Evolutionary conservation across 2,888 invertebrate genomes (phyloP), one percentile per base, ranked within the genome.

Genomic region (Lydus trimaculatus): DNA sequence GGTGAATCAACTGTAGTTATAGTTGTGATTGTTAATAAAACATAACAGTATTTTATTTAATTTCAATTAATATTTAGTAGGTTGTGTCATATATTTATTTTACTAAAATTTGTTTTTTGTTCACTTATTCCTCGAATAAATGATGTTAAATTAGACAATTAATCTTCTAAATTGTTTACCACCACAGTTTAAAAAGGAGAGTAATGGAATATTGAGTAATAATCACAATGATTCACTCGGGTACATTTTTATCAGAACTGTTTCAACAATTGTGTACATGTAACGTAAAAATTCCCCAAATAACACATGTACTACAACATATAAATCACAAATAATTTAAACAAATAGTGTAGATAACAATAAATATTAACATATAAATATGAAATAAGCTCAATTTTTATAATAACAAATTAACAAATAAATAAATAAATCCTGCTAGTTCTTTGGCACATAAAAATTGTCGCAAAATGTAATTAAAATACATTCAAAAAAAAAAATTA

Each of bases 291-390:
- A 64, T 59, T 25, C 36, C 36, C 20, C 13, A 15, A 13, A 1
- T 4, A 36, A 0, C 11, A 36, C 69, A 69, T 43, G 52, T 60
- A 61, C 43, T 52, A 52, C 56, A 58, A 66, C 64, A 70, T 61
- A 66, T 64, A 70, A 70, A 70, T 69, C 56, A 69, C 69, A 69
- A 69, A 66, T 61, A 68, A 17, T 33, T 59, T 66, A 69, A 69
- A 69, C 69, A 64, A n/a, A 69, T 69, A 23, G 61, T 69, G 64
- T 63, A 36, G 20, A 61, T 70, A 70, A 70, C 70, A 70, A 64
- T 58, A 64, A 58, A 64, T 64, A 58, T 25, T 13, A 52, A 52
- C 52, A 52, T 28, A 63, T 36, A 61, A 61, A 60, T 31, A 60
- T 15, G 13, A 61, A 20, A 61, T 8, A 31, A 48, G 39, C n/a